Percentiles rank a stretch among this genome's conserved stretches.
These are phyloP conservation scores for Peucedramus taeniatus DNA, from an alignment of 2,113 vertebrate species.

Conservation along the genomic window DNA sequence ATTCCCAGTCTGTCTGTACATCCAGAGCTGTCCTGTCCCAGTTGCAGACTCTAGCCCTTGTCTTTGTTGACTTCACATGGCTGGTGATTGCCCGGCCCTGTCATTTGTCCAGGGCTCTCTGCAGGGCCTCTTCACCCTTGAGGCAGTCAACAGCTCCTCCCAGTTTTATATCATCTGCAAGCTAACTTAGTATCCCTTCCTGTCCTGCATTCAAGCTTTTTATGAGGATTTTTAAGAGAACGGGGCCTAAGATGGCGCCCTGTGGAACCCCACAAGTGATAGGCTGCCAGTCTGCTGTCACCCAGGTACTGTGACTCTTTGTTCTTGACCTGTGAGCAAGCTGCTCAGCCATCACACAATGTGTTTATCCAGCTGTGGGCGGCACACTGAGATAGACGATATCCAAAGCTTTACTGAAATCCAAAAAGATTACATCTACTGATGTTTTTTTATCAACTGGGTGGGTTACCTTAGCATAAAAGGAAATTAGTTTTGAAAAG, in stretches of 20 bases:
- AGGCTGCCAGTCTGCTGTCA: not conserved
- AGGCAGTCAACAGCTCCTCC: not conserved
- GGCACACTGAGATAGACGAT: not conserved
- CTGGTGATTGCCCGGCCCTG: no score
- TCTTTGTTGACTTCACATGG: not conserved
- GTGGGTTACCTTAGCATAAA: not conserved
- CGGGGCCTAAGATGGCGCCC: rapidly evolving
- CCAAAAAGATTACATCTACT: not conserved
- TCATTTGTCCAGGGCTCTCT: not conserved
- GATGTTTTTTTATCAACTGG: not conserved
- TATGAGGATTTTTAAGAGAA: not conserved
- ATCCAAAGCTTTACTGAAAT: not conserved
- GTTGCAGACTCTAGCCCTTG: not conserved
- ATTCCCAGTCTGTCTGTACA: not conserved
- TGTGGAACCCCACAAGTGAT: not conserved
- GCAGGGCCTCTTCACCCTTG: not conserved
- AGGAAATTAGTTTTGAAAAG: not conserved
- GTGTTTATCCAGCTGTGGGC: not conserved
- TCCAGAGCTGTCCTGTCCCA: no score
- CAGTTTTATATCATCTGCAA: not conserved
- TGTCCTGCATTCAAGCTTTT: not conserved
- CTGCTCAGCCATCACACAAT: not conserved
- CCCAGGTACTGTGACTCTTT: not conserved
- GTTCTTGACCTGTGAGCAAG: not conserved
- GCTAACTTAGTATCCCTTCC: not conserved